These are phyloP conservation scores for Eumaeus atala DNA, from an alignment of 1,140 invertebrate species.

Conservation along the genomic window DNA sequence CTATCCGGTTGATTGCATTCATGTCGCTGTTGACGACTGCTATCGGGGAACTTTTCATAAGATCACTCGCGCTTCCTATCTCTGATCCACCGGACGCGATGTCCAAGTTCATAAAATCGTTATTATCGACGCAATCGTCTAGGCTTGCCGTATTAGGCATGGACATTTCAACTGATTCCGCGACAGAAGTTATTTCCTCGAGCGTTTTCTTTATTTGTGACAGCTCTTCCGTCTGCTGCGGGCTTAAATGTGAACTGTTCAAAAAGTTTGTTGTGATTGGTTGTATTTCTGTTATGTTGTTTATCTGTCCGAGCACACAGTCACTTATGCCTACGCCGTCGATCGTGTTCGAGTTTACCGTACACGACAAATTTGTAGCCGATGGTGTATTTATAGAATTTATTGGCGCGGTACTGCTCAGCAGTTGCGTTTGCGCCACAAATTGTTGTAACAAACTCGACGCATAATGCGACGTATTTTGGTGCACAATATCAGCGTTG, in stretches of 20 bases:
- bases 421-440: slow-evolving; percentile 77
- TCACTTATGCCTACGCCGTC: slow-evolving; percentile 55
- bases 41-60: slow-evolving; percentile 57
- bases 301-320: slow-evolving; percentile 63
- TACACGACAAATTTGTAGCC: slow-evolving; percentile 38
- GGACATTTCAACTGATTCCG: slow-evolving; percentile 55
- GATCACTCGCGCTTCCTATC: slow-evolving; percentile 57
- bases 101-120: slow-evolving; percentile 66
- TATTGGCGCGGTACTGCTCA: slow-evolving; percentile 67
- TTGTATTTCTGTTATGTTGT: slow-evolving; percentile 58
- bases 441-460: slow-evolving; percentile 78
- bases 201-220: slow-evolving; percentile 69
- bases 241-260: slow-evolving; percentile 51
- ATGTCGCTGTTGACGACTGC: slow-evolving; percentile 41
- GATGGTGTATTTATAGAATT: slow-evolving; percentile 38
- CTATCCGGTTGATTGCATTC: slow-evolving; percentile 42
- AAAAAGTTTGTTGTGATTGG: slow-evolving; percentile 58
- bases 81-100: slow-evolving; percentile 56
- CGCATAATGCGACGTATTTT: slow-evolving; percentile 73
- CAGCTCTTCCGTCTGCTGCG: slow-evolving; percentile 67
- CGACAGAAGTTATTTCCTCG: slow-evolving; percentile 64
- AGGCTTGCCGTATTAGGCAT: slow-evolving; percentile 62
- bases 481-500: slow-evolving; percentile 59
- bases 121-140: slow-evolving; percentile 69
- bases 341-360: slow-evolving; percentile 43